Percentiles rank a stretch among this genome's conserved stretches.
These are phyloP conservation scores for Cyanoderma ruficeps DNA, from an alignment of 2,113 vertebrate species.

Conservation along the genomic window DNA sequence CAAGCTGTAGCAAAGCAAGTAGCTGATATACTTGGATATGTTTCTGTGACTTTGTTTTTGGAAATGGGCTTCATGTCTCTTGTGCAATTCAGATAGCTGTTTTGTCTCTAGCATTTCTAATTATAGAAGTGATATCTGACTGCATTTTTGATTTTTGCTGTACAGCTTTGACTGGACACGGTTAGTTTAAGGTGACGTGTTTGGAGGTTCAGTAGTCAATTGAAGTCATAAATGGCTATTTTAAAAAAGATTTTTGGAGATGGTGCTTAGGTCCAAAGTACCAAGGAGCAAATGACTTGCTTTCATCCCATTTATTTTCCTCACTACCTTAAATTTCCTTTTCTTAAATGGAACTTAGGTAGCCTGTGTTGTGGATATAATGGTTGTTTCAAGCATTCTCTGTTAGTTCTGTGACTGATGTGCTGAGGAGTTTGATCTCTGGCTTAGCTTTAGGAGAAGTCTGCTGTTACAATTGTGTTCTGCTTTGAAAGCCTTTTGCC, in stretches of 20 bases:
- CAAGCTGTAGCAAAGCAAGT: not conserved
- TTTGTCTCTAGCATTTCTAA: not conserved
- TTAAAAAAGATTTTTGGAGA: not conserved
- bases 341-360: not conserved
- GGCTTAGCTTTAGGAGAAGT: not conserved
- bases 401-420: not conserved
- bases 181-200: not conserved
- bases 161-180: not conserved
- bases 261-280: not conserved
- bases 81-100: not conserved
- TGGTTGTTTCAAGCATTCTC: not conserved
- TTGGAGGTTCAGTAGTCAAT: not conserved
- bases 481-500: not conserved
- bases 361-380: not conserved
- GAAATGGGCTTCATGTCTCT: not conserved
- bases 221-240: not conserved
- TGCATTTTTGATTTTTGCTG: not conserved
- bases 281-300: not conserved
- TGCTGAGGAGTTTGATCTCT: not conserved
- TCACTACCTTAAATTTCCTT: not conserved
- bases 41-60: not conserved
- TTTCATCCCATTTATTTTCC: not conserved
- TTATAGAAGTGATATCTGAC: not conserved
- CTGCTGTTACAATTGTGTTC: not conserved
- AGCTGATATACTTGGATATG: not conserved